Conservation (phyloP, 2,113 vertebrate genomes). For the Halcyon senegalensis region DNA sequence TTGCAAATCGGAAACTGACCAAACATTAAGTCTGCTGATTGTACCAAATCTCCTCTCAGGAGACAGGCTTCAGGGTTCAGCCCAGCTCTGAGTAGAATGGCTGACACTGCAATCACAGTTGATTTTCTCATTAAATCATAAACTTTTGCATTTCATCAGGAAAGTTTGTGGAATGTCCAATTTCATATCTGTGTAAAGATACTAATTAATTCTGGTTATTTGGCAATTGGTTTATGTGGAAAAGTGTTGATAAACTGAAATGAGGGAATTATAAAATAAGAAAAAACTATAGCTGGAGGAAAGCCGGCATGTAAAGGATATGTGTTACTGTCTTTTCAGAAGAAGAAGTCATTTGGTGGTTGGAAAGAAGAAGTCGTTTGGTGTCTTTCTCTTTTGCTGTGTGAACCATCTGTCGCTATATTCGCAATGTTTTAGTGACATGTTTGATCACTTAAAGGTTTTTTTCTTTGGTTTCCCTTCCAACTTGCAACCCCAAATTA, state of each 20-base stretch:
- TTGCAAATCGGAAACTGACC: background rate
- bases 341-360: background rate
- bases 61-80: background rate
- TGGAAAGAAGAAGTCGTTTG: background rate
- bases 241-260: background rate
- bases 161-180: background rate
- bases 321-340: background rate
- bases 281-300: background rate
- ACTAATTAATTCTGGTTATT: background rate
- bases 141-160: background rate
- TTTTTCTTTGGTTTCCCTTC: background rate
- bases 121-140: background rate
- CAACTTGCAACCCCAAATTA: background rate
- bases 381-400: background rate
- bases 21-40: background rate
- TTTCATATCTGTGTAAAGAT: background rate
- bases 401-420: background rate
- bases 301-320: rapidly evolving
- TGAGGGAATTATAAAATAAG: background rate
- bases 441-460: background rate
- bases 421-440: background rate
- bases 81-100: background rate
- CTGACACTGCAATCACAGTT: background rate
- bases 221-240: background rate
- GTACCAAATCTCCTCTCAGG: background rate